phyloP scores from a whole-genome alignment of 2,113 vertebrate genomes.

The Rafetus swinhoei region DNA sequence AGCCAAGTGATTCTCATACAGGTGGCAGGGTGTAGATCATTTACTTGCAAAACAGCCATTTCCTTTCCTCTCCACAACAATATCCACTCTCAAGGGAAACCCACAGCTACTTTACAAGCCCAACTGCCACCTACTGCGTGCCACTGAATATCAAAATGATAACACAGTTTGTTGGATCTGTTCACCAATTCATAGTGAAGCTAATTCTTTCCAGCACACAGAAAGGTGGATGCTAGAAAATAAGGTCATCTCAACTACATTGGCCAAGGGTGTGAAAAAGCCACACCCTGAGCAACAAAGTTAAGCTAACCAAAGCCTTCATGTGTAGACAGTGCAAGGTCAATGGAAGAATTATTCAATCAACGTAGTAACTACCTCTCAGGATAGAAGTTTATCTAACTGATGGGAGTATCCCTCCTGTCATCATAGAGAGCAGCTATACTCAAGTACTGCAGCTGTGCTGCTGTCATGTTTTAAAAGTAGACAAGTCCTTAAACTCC shows the following conservation, averaged over 20 bases:
- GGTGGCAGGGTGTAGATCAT: not conserved
- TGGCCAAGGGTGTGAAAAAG: no score
- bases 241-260: not conserved
- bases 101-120: not conserved
- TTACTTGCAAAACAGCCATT: not conserved
- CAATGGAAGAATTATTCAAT: not conserved
- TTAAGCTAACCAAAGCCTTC: not conserved
- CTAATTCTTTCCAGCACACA: not conserved
- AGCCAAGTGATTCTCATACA: not conserved
- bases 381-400: not conserved
- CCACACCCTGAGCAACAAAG: not conserved
- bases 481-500: not conserved
- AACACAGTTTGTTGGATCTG: not conserved
- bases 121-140: not conserved
- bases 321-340: not conserved
- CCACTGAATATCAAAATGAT: not conserved
- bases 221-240: not conserved
- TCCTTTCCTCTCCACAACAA: not conserved
- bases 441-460: not conserved
- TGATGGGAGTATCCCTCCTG: not conserved
- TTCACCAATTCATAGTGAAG: not conserved
- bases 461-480: not conserved
- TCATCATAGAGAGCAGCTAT: not conserved
- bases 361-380: not conserved
- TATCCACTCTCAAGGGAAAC: not conserved